Percentiles rank a stretch among this genome's conserved stretches.
Evolutionary conservation across 2,113 vertebrate genomes (phyloP).

Genomic region (Rutilus rutilus): DNA sequence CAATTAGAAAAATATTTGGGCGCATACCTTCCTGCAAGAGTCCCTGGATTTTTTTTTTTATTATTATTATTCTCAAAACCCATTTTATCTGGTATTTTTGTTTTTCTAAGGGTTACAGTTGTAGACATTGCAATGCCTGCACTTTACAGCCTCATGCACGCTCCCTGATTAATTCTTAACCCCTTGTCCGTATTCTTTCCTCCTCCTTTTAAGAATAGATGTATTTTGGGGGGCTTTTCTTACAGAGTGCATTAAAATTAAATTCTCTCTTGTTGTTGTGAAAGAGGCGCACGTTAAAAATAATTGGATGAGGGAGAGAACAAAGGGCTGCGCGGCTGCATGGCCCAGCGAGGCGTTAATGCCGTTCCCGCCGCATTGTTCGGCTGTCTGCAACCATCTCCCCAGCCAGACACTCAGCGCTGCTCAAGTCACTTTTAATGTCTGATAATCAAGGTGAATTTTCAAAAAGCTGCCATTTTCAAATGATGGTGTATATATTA

Average conservation of each 20-base stretch:
- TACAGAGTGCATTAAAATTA: conserved; percentile 82
- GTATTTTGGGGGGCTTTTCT: conserved; percentile 53
- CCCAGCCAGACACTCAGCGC: conserved; percentile 91
- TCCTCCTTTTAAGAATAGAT: conserved; percentile 73
- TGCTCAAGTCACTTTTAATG: conserved; percentile 91
- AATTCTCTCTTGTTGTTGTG: conserved; percentile 84
- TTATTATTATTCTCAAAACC: conserved; percentile 66
- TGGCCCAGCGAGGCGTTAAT: conserved; percentile 81
- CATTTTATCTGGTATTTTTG: conserved; percentile 73
- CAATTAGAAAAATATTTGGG: conserved; percentile 85
- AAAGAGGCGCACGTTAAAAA: conserved; percentile 84
- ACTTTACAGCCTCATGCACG: conserved; percentile 39
- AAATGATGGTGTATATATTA: conserved; percentile 89
- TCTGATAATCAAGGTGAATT: conserved; percentile 96
- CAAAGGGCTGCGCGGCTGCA: conserved; percentile 82
- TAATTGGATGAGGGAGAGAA: conserved; percentile 90
- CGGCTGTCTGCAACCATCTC: conserved; percentile 91
- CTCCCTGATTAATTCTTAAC: conserved; percentile 66
- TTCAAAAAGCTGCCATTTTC: conserved; percentile 96
- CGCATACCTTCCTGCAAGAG: conserved; percentile 74
- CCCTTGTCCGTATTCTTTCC: conserved; percentile 56
- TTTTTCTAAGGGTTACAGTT: conserved; percentile 37
- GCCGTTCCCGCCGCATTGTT: conserved; percentile 85
- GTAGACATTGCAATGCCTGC: conserved; percentile 53
- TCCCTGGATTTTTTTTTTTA: conserved; percentile 55